phyloP scores from a whole-genome alignment of 2,888 invertebrate species.

The Mythimna vitellina region DNA sequence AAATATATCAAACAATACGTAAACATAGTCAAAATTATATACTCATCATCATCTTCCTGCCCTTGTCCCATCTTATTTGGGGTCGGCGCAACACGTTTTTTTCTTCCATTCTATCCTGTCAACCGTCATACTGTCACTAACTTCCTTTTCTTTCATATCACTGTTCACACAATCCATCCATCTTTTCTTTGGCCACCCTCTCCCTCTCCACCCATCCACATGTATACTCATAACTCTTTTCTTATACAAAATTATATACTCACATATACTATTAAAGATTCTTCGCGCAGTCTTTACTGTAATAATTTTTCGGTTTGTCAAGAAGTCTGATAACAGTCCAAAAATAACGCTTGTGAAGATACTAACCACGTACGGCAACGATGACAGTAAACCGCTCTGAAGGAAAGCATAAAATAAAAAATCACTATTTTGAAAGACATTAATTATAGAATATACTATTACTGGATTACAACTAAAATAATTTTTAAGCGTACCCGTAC shows the following conservation, averaged over 20 bases:
- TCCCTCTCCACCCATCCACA: no score
- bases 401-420: conserved; percentile 59
- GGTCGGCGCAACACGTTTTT: no score
- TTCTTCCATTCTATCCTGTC: no score
- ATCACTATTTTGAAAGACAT: neutral
- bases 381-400: conserved; percentile 91
- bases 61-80: no score
- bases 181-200: no score
- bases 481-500: no score
- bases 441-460: neutral
- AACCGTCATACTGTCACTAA: no score
- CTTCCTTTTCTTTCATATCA: no score
- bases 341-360: conserved; percentile 87
- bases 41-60: no score
- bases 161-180: no score
- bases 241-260: conserved; percentile 55
- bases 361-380: conserved; percentile 91
- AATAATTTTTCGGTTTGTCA: conserved; percentile 76
- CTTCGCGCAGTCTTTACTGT: conserved; percentile 77
- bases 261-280: conserved; percentile 86
- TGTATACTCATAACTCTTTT: no score
- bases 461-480: no score
- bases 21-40: neutral
- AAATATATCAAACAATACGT: neutral
- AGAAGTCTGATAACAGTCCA: conserved; percentile 90